Evolutionary conservation across 2,888 invertebrate species (phyloP).

Genomic region (Melipona bicolor): DNA sequence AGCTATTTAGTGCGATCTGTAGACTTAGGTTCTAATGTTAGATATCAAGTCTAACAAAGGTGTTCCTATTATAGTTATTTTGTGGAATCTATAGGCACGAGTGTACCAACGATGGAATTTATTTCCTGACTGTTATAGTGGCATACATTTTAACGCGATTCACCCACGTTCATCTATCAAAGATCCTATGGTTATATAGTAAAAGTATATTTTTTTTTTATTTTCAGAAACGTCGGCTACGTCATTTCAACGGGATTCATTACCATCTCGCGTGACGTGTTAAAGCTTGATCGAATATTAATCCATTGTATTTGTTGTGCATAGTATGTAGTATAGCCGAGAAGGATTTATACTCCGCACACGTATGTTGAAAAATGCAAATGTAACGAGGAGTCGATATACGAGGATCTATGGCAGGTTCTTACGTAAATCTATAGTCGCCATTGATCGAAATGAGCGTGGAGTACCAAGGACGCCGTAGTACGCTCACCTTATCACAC

Average conservation of each 20-base stretch:
- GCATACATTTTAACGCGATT: not conserved
- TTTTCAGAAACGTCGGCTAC: conserved; percentile 47
- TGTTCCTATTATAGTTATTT: conserved; percentile 4
- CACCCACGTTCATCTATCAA: not conserved
- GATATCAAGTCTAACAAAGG: not conserved
- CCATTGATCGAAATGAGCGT: conserved; percentile 46
- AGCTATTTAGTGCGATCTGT: not conserved
- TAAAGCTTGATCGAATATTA: not conserved
- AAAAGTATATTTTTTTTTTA: conserved; percentile 48
- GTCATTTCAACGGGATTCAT: conserved; percentile 8
- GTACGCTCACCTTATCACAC: conserved; percentile 58
- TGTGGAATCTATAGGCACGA: not conserved
- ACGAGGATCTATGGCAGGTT: not conserved
- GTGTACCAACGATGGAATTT: not conserved
- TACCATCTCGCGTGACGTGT: conserved; percentile 34
- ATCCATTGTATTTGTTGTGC: not conserved
- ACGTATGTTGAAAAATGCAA: not conserved
- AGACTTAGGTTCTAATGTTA: not conserved
- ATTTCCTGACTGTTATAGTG: not conserved
- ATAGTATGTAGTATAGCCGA: not conserved
- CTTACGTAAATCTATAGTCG: conserved; percentile 32
- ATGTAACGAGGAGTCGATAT: not conserved
- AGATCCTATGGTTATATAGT: conserved; percentile 7
- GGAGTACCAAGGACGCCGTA: conserved; percentile 40
- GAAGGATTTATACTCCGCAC: not conserved